A percentile compares a stretch with the other conserved stretches of the same genome.
Conservation (phyloP, 2,888 invertebrate genomes). For the Ephialtes manifestator region DNA sequence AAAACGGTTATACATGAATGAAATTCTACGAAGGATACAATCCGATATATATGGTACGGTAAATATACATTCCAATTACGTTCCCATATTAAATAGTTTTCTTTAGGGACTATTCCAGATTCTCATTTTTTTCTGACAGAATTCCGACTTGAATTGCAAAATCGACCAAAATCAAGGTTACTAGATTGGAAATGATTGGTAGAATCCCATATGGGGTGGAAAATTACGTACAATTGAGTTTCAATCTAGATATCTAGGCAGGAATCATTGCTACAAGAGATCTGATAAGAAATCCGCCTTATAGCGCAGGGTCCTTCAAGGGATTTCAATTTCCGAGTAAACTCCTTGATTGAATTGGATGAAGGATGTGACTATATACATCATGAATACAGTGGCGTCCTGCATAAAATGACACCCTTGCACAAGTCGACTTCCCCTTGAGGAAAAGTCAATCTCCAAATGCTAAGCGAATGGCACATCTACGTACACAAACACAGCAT, state of each 20-base stretch:
- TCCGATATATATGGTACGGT: too few relatives aligned
- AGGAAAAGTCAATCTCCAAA: neutral
- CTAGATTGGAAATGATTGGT: neutral
- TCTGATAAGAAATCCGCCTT: neutral
- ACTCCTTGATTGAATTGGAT: constrained; percentile 13
- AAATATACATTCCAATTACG: too few relatives aligned
- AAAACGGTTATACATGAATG: too few relatives aligned
- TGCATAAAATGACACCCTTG: neutral
- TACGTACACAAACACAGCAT: neutral
- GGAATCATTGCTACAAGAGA: neutral
- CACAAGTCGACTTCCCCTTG: neutral
- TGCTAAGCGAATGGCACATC: neutral
- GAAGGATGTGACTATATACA: neutral
- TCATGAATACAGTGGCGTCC: neutral
- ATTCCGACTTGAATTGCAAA: neutral
- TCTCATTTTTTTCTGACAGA: neutral
- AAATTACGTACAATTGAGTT: neutral
- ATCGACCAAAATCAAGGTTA: neutral
- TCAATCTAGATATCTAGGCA: neutral
- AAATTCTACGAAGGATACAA: too few relatives aligned
- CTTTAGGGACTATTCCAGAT: neutral
- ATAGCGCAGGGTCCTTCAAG: neutral
- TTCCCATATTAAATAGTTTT: neutral
- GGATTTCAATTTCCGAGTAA: constrained; percentile 2
- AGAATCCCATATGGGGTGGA: neutral